Percentiles rank a stretch among this genome's conserved stretches.
These are phyloP conservation scores for Ophion slaviceki DNA, from an alignment of 2,888 invertebrate species.

Conservation along the genomic window DNA sequence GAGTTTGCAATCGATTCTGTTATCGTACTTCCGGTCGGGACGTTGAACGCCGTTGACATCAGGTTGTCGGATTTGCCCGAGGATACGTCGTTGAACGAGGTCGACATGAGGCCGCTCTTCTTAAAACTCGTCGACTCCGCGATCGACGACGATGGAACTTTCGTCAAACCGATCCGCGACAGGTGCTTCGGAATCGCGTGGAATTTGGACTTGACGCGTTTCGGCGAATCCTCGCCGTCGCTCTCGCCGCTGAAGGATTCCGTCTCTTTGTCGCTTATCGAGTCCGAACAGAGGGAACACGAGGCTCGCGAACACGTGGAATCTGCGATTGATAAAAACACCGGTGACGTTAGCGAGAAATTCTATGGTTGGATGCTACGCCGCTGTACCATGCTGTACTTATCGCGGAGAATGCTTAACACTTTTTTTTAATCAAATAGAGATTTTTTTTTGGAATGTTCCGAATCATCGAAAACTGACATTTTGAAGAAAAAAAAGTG, in stretches of 20 bases:
- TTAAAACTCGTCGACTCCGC: constrained; percentile 71
- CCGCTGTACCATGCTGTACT: too few species aligned
- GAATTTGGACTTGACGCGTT: constrained; percentile 74
- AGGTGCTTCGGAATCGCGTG: constrained; percentile 82
- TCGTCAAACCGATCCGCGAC: constrained; percentile 81
- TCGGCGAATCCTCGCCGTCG: constrained; percentile 76
- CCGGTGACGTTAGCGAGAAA: not conserved
- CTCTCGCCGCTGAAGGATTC: constrained; percentile 82
- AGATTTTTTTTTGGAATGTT: accelerated
- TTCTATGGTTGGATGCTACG: too few species aligned
- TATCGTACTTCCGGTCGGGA: constrained; percentile 42
- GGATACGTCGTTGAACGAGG: constrained; percentile 71
- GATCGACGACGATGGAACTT: constrained; percentile 80
- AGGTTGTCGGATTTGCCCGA: constrained; percentile 72
- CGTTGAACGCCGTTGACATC: constrained; percentile 77
- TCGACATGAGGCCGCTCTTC: constrained; percentile 69
- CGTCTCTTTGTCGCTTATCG: constrained; percentile 81
- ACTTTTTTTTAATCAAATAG: too few species aligned
- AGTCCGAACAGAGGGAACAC: constrained; percentile 87
- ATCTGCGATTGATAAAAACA: constrained; percentile 81
- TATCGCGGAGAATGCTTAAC: too few species aligned
- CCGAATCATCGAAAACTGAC: too few species aligned
- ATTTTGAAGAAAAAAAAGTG: too few species aligned
- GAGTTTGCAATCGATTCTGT: constrained; percentile 40
- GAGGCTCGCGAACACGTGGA: constrained; percentile 90